These are phyloP conservation scores for Notolepis coatsorum DNA, from an alignment of 2,797 vertebrate species.

Conservation along the genomic window DNA sequence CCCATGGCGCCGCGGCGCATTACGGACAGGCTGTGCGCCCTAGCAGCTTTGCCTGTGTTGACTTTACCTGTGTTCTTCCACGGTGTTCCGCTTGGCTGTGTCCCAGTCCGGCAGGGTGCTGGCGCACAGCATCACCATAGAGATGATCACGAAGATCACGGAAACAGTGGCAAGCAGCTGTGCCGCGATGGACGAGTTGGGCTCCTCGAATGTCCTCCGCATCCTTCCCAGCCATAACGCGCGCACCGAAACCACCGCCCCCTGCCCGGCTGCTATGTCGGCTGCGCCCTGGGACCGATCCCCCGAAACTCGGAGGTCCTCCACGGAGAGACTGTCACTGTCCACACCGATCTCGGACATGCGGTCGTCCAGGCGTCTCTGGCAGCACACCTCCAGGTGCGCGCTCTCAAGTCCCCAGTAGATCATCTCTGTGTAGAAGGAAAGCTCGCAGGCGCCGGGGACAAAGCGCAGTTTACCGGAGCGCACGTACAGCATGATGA, in stretches of 20 bases:
- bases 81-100: constrained; percentile 90
- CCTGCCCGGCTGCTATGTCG: constrained; percentile 49
- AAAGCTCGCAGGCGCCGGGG: constrained; percentile 97
- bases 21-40: neutral
- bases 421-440: constrained; percentile 98
- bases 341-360: constrained; percentile 93
- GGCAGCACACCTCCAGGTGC: constrained; percentile 96
- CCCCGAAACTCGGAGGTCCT: constrained; percentile 67
- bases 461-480: constrained; percentile 96
- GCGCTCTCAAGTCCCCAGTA: constrained; percentile 98
- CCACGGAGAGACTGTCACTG: constrained; percentile 87
- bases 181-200: constrained; percentile 92
- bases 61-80: constrained; percentile 98
- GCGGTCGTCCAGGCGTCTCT: constrained; percentile 95
- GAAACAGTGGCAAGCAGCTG: constrained; percentile 95
- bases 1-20: too few relatives aligned
- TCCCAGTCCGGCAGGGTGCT: constrained; percentile 98
- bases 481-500: constrained; percentile 97
- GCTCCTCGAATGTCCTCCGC: constrained; percentile 95
- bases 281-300: constrained; percentile 68
- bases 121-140: constrained; percentile 97
- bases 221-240: constrained; percentile 92
- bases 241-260: constrained; percentile 69
- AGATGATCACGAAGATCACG: constrained; percentile 95
- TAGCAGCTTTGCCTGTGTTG: constrained; percentile 64